Percentiles rank a stretch among this genome's conserved stretches.
phyloP scores from a whole-genome alignment of 2,888 invertebrate species.

The Penaeus monodon region DNA sequence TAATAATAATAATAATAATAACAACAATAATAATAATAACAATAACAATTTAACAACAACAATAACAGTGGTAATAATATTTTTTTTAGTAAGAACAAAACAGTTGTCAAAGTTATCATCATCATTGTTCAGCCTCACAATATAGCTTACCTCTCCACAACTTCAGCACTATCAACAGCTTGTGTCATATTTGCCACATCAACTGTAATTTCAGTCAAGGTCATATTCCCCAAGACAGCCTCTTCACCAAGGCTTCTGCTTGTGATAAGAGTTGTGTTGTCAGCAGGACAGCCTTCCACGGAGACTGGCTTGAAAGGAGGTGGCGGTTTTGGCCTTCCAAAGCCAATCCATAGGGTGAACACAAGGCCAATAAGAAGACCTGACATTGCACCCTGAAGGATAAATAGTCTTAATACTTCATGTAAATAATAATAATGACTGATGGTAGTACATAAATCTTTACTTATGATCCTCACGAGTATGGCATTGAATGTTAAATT shows the following conservation, averaged over 20 bases:
- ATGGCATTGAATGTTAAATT: too few species aligned
- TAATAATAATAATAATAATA: too few species aligned
- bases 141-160: too few species aligned
- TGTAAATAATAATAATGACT: not conserved
- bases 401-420: not conserved
- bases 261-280: constrained; percentile 13
- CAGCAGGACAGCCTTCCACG: constrained; percentile 46
- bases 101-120: too few species aligned
- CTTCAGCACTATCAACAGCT: too few species aligned
- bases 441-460: not conserved
- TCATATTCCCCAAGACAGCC: too few species aligned
- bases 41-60: too few species aligned
- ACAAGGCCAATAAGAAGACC: constrained; percentile 78
- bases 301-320: constrained; percentile 56
- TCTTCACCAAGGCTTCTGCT: not conserved
- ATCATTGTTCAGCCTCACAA: too few species aligned
- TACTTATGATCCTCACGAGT: not conserved
- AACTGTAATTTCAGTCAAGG: too few species aligned
- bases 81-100: too few species aligned
- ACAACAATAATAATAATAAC: too few species aligned
- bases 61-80: too few species aligned
- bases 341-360: constrained; percentile 85
- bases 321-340: constrained; percentile 81
- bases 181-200: not conserved
- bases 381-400: constrained; percentile 77